Conservation (phyloP, 2,797 vertebrate species). For the Myripristis jacobus region DNA sequence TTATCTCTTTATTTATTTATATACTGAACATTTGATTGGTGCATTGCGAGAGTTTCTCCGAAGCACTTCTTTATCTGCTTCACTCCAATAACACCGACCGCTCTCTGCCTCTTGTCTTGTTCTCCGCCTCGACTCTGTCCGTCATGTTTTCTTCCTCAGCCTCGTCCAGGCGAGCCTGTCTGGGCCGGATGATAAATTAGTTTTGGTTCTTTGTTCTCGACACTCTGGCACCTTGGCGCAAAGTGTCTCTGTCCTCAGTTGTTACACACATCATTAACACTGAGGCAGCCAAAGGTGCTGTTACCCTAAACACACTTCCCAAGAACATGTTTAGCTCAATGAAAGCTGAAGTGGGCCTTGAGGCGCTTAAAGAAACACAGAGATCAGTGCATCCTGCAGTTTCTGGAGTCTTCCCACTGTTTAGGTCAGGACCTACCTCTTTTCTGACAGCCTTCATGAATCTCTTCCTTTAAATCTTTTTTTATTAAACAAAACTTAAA, state of each 20-base stretch:
- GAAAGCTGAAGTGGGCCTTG: background rate
- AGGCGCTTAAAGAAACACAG: background rate
- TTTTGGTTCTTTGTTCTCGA: background rate
- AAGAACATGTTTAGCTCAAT: background rate
- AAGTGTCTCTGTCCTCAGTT: background rate
- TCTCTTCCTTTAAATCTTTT: background rate
- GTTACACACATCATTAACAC: background rate
- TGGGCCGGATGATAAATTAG: background rate
- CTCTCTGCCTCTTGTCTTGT: too few species aligned
- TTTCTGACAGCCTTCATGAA: background rate
- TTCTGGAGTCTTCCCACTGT: background rate
- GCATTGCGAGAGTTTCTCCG: background rate
- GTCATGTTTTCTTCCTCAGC: background rate
- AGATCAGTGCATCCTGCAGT: background rate
- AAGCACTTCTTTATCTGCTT: background rate
- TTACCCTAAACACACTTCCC: background rate
- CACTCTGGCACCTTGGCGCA: background rate
- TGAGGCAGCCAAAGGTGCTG: background rate
- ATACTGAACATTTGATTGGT: background rate
- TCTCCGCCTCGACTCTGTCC: background rate
- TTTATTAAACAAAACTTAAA: too few species aligned
- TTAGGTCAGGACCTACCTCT: background rate
- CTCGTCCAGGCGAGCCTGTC: too few species aligned
- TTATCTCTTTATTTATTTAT: too few species aligned
- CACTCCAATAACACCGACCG: background rate